These are phyloP conservation scores for Sinopyrophorus schimmeli DNA, from an alignment of 2,888 invertebrate species.

Conservation along the genomic window DNA sequence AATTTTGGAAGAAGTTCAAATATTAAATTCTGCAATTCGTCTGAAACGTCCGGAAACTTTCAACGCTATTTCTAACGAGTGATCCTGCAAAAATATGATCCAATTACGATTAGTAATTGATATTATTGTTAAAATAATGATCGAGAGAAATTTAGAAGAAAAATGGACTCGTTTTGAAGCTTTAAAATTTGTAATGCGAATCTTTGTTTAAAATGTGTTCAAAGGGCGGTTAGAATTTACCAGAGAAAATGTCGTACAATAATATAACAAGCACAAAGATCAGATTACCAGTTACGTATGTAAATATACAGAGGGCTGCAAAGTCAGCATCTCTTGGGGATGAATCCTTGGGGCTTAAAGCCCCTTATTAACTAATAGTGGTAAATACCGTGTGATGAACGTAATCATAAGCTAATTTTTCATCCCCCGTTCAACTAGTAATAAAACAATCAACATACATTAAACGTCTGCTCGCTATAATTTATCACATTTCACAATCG, in stretches of 20 bases:
- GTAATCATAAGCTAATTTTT: slow-evolving; percentile 56
- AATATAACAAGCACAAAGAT: slow-evolving; percentile 26
- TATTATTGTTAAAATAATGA: too few relatives aligned
- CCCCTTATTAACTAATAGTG: slow-evolving; percentile 56
- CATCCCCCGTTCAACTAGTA: slow-evolving; percentile 47
- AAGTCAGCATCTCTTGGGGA: slow-evolving; percentile 30
- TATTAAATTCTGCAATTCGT: slow-evolving; percentile 8
- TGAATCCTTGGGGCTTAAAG: slow-evolving; percentile 44
- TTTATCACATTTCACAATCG: too few relatives aligned
- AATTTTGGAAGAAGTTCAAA: too few relatives aligned
- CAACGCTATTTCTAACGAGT: slow-evolving; percentile 4
- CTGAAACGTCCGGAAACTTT: slow-evolving; percentile 9
- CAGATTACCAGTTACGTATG: slow-evolving; percentile 43
- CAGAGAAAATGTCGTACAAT: too few relatives aligned
- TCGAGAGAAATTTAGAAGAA: too few relatives aligned
- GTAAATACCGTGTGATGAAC: slow-evolving; percentile 57
- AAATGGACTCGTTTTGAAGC: too few relatives aligned
- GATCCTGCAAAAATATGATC: slow-evolving; percentile 3
- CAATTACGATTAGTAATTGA: too few relatives aligned
- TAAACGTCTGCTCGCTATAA: slow-evolving; percentile 10
- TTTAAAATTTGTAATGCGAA: too few relatives aligned
- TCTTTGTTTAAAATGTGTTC: too few relatives aligned
- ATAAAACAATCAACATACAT: slow-evolving; percentile 55
- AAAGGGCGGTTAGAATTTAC: too few relatives aligned
- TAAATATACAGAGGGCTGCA: slow-evolving; percentile 40